Base-by-base conservation (phyloP, 2,797 vertebrate genomes). In the Oreochromis mossambicus region DNA sequence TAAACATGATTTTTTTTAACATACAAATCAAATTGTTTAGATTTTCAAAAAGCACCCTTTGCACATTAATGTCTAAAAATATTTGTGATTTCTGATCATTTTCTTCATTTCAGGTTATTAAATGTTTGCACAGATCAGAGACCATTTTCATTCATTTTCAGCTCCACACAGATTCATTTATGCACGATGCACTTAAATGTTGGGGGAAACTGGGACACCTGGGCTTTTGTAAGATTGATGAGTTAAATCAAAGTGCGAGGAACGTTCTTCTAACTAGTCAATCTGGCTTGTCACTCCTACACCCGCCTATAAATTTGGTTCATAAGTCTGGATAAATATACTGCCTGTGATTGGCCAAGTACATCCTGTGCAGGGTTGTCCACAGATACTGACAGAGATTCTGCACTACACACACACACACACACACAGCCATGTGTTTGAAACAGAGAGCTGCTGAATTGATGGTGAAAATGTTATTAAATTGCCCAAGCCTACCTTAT, bases 401-500 rank as follows among this genome's bases (percentile, higher is more conserved):
- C 19, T 51, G 50, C 50, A 51, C 8, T 2, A 38, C 38, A 17
- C 46, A 2, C 43, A 7, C 14, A 15, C 29, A 32, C 29, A 32
- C 29, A 52, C 19, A n/a, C 10, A 9, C 19, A 51, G 6, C 2
- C 13, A 14, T 8, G 24, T 26, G 3, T 17, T 17, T 0, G 26
- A 21, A 58, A 17, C 1, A 9, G 26, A 7, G 19, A 24, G 52
- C 4, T 15, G 4, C 14, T 32, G 26, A 29, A 17, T 9, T 10
- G 26, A 58, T 58, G 8, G 29, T 32, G 24, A 56, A 56, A 29
- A 56, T 56, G 7, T 15, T 2, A 29, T 2, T 14, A 8, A 5
- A 11, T 21, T 21, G 3, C 9, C n/a, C n/a, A 21, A 24, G 2
- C 8, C 8, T 17, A 5, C 55, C 2, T 32, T 0, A 56, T 17